Evolutionary conservation across 2,888 invertebrate genomes (phyloP), one percentile per base, ranked within the genome.

Genomic region (Sphecodes monilicornis): DNA sequence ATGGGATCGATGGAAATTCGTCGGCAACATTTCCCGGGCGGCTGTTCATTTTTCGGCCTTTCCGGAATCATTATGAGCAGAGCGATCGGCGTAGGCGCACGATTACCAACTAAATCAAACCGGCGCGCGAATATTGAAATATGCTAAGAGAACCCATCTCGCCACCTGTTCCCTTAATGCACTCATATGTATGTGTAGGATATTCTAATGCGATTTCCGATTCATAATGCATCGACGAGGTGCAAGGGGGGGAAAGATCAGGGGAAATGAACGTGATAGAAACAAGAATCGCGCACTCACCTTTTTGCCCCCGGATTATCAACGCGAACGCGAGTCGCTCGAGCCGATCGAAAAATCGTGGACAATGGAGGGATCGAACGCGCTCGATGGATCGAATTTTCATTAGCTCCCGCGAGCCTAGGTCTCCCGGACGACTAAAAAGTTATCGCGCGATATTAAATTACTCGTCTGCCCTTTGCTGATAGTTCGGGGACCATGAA

Each of bases 121-220:
- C 78, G 57, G 50, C 68, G 43, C 78, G 54, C 84, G 76, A 90
- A 93, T 93, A 93, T 93, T 92, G 90, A 91, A 92, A 89, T 92
- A 91, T 91, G 91, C 90, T 88, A 91, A 91, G 86, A 90, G 92
- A 92, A 93, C 92, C 91, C 90, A 90, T 90, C 91, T 91, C 89
- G 80, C 90, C 91, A 91, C 86, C 89, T 92, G 92, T 89, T 91
- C 86, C 90, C 89, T 80, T 91, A 92, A 92, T 93, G 86, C 88
- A 92, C 91, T 91, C 90, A 87, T 92, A 91, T 92, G 91, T 92
- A 92, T 91, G 91, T 90, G 90, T 86, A 85, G 84, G 85, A 89
- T 90, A 93, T 93, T 91, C 90, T 91, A 91, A 92, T 91, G 87
- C 82, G 87, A 92, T 91, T 91, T 91, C 89, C 87, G 87, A 92